phyloP scores from a whole-genome alignment of 2,113 vertebrate species.

The Gavia stellata region DNA sequence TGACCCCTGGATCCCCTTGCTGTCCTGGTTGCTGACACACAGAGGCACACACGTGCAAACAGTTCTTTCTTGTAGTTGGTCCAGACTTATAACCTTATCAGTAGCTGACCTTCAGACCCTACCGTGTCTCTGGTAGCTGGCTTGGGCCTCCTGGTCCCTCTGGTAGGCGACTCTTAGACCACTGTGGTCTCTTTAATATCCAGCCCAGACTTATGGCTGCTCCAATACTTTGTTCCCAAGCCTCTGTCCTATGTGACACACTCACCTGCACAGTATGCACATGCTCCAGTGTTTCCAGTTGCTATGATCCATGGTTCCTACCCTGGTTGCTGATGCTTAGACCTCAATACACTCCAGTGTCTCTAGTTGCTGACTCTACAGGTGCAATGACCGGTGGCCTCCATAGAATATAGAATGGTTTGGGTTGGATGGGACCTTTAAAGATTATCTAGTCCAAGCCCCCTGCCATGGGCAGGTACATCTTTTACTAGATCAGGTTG shows the following conservation, averaged over 20 bases:
- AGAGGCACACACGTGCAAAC: neutral
- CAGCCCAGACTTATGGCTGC: neutral
- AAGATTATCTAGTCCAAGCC: neutral
- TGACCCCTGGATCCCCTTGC: neutral
- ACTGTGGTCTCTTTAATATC: neutral
- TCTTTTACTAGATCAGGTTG: neutral
- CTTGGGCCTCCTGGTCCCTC: neutral
- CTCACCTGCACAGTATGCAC: neutral
- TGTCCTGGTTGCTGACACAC: neutral
- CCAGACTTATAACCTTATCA: neutral
- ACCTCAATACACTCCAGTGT: neutral
- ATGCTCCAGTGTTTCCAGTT: neutral
- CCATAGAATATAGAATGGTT: neutral
- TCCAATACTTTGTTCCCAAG: neutral
- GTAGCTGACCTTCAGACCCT: neutral
- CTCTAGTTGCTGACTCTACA: neutral
- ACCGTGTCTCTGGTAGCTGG: neutral
- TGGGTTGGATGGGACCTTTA: neutral
- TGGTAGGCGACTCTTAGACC: neutral
- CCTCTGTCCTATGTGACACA: neutral
- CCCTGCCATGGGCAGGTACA: neutral
- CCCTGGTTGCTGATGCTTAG: neutral
- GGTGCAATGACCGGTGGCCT: neutral
- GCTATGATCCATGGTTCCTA: neutral
- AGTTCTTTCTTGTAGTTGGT: neutral